Evolutionary conservation across 53 echinoderm and acorn worm species (phyloP), one percentile per base, ranked within the genome.

Genomic region (Luidia sarsii): DNA sequence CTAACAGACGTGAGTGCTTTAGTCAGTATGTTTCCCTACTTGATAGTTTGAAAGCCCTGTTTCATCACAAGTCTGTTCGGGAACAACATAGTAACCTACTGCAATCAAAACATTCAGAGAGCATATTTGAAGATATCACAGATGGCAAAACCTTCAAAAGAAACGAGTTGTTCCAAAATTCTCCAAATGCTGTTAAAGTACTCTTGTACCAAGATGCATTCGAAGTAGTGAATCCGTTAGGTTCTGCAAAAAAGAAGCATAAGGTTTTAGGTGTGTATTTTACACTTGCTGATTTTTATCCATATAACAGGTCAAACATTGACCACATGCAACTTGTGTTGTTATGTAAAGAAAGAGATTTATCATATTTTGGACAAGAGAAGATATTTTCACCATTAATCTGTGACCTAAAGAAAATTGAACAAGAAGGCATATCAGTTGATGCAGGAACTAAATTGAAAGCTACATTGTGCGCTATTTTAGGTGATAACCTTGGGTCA

Each of bases 21-120:
- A 54, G 37, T 37, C 89, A 92, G 33, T 92, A 92, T 82, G 79
- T 92, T 22, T 82, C 92, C 15, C 85, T 92, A 18, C 28, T 14
- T 29, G 82, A 89, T 11, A 86, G 89, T 25, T 18, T 92, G 28
- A 22, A 62, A 0, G 24, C 32, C 9, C 52, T 89, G 5, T 49
- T 88, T 11, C 11, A 67, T 32, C 79, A 92, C 18, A 9, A 36
- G 34, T 68, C 65, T 15, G 81, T 80, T 14, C 7, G 36, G 14
- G 67, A 80, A 33, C 81, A 80, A 22, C 50, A 19, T 71, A 19
- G 50, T 33, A 70, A 80, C 23, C 54, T 21, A 48, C 48, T 16
- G 35, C 15, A 15, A 38, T 28, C 30, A 18, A 28, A 63, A 24
- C 16, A 57, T 8, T 7, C 41, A 41, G 11, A 11, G n/a, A n/a